Evolutionary conservation across 2,888 invertebrate genomes (phyloP).

Genomic region (Chymomyza fuscimana): DNA sequence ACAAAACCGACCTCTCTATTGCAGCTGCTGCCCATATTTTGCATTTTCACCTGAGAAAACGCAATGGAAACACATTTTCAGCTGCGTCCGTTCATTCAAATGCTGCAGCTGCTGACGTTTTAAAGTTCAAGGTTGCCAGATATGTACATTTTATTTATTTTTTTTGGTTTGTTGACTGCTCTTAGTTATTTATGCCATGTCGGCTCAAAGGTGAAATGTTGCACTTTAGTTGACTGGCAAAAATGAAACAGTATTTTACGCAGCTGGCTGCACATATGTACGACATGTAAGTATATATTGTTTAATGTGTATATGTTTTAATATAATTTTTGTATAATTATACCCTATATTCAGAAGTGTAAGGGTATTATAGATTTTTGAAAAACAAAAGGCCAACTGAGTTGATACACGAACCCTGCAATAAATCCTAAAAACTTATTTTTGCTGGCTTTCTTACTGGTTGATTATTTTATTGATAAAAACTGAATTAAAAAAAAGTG

Average conservation of each 20-base stretch:
- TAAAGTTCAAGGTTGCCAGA: slow-evolving; percentile 4
- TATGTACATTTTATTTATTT: neutral
- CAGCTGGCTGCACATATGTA: neutral
- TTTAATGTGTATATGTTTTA: too few species aligned
- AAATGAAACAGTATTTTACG: neutral
- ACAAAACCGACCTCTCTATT: neutral
- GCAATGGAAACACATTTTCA: slow-evolving; percentile 3
- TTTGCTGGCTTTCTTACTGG: too few species aligned
- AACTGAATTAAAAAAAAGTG: too few species aligned
- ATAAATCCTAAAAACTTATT: too few species aligned
- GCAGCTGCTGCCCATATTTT: neutral
- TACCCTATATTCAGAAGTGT: too few species aligned
- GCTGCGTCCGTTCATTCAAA: neutral
- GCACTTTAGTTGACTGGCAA: neutral
- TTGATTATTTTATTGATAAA: too few species aligned
- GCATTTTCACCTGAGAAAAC: neutral
- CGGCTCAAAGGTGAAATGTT: slow-evolving; percentile 26
- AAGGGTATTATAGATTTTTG: too few species aligned
- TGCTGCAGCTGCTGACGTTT: neutral
- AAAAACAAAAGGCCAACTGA: too few species aligned
- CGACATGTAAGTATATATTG: neutral
- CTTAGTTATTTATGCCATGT: slow-evolving; percentile 37
- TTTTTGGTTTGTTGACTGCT: neutral
- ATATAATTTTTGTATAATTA: too few species aligned
- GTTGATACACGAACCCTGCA: too few species aligned